Percentiles rank a stretch among this genome's conserved stretches.
Evolutionary conservation across 1,140 invertebrate genomes (phyloP).

Genomic region (Cherax quadricarinatus): DNA sequence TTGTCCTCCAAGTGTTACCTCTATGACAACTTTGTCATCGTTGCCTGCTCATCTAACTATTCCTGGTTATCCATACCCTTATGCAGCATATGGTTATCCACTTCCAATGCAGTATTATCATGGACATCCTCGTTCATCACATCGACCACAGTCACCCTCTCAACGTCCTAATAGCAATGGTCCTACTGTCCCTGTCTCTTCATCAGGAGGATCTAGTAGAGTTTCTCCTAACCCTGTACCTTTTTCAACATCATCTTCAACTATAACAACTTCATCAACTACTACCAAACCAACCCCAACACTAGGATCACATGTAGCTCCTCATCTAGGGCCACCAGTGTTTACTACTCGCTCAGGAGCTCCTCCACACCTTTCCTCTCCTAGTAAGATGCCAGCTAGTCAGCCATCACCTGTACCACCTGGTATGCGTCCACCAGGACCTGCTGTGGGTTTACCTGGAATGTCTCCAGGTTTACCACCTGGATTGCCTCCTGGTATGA

Average conservation of each 20-base stretch:
- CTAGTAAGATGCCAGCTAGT: conserved; percentile 58
- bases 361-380: conserved; percentile 61
- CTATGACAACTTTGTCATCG: conserved; percentile 55
- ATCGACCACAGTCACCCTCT: conserved; percentile 76
- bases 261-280: conserved; percentile 62
- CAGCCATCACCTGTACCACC: conserved; percentile 50
- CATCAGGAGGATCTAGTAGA: conserved; percentile 75
- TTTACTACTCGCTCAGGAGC: conserved; percentile 40
- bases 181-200: conserved; percentile 76
- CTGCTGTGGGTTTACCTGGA: conserved; percentile 46
- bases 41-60: conserved; percentile 74
- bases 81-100: conserved; percentile 77
- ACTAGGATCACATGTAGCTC: conserved; percentile 12
- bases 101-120: conserved; percentile 76
- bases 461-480: conserved; percentile 44
- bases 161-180: conserved; percentile 75
- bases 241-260: conserved; percentile 79
- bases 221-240: conserved; percentile 76
- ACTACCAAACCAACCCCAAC: conserved; percentile 50
- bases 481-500: conserved; percentile 26
- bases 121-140: conserved; percentile 69
- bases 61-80: conserved; percentile 75
- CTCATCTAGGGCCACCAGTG: conserved; percentile 66
- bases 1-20: conserved; percentile 38
- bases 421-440: conserved; percentile 24